Evolutionary conservation across 2,888 invertebrate species (phyloP).

Genomic region (Fragum fragum): DNA sequence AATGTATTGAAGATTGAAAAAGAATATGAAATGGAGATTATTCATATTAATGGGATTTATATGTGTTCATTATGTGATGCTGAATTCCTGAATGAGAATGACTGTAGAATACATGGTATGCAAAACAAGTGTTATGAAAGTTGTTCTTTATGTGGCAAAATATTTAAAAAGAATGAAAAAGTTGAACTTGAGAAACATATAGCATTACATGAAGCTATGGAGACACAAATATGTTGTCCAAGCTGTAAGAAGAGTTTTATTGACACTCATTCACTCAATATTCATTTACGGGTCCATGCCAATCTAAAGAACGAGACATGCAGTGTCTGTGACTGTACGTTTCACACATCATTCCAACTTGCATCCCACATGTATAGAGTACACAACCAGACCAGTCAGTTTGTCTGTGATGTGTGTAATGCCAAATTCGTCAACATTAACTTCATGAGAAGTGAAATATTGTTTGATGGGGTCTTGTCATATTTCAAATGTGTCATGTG

Average conservation of each 20-base stretch:
- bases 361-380: constrained; percentile 46
- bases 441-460: constrained; percentile 52
- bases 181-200: constrained; percentile 37
- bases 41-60: constrained; percentile 32
- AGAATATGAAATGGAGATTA: constrained; percentile 38
- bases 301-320: constrained; percentile 24
- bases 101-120: constrained; percentile 38
- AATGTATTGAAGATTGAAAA: constrained; percentile 34
- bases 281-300: constrained; percentile 39
- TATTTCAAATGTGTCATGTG: constrained; percentile 61
- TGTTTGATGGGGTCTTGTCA: constrained; percentile 58
- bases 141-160: constrained; percentile 49
- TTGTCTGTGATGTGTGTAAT: constrained; percentile 53
- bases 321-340: constrained; percentile 28
- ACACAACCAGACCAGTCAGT: constrained; percentile 38
- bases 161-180: constrained; percentile 45
- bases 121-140: constrained; percentile 38
- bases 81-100: constrained; percentile 29
- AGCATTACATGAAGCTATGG: constrained; percentile 24
- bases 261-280: constrained; percentile 31
- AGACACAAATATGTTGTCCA: constrained; percentile 30
- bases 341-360: constrained; percentile 50
- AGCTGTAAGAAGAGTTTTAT: constrained; percentile 46
- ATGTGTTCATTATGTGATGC: constrained; percentile 52
- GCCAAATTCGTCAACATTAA: constrained; percentile 58